Base-by-base conservation (phyloP, 2,797 vertebrate species). In the Lagorchestes hirsutus region DNA sequence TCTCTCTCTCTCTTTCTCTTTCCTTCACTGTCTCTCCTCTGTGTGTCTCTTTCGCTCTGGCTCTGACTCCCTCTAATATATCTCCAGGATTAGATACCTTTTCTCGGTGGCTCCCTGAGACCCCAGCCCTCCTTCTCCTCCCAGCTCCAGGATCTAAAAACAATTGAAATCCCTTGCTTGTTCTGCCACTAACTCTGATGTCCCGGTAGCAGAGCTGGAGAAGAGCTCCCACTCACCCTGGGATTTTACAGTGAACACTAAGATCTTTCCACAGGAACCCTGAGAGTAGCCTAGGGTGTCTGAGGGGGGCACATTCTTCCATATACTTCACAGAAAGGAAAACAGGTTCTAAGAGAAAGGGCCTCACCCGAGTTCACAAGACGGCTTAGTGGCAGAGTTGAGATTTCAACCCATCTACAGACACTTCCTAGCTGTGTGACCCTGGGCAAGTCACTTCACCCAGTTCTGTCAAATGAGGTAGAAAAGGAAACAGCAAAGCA, bases 121-220 rank as follows among this genome's bases (percentile, higher is more conserved):
- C 59, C 52, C 55, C 34, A 92, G 67, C 55, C 67, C 82, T 94
- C 67, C 62, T 95, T 46, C 74, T 93, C 96, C 16, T 96, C 93
- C 92, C 92, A 92, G 91, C 5, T 94, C 56, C 31, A 97, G 16
- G 62, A 74, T n/a, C 5, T 74, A 2, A 22, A 62, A 18, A 18
- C n/a, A 40, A 10, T 74, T 40, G 5, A n/a, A 3, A 40, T 74
- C 67, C 18, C n/a, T 74, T 40, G 18, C 67, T 74, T 40, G n/a
- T n/a, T 34, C 16, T 3, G 2, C 57, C 9, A 29, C 31, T 67
- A 14, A 22, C 34, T 67, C n/a, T 34, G 4, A 46, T 82, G 67
- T 5, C 67, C 67, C n/a, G n/a, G 22, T n/a, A 34, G 67, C 62
- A 67, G 62, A 67, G 62, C 16, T n/a, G 13, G 2, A 14, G 67